Evolutionary conservation across 2,888 invertebrate species (phyloP), one percentile per base, ranked within the genome.

Genomic region (Harpalus rubripes): DNA sequence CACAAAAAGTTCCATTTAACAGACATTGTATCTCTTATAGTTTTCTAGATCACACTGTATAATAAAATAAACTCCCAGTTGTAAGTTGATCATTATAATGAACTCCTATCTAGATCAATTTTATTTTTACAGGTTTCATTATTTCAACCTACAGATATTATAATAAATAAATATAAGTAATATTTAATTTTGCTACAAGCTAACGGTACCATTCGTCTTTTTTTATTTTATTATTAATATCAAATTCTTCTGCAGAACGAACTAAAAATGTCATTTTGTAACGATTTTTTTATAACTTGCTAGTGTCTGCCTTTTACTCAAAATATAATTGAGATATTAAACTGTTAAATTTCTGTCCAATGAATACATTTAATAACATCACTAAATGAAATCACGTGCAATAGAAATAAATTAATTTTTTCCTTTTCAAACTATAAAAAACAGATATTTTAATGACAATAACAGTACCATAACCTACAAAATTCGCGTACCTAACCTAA

Each of bases 391-490:
- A 0, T 2, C 12, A 12, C 10, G 12, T 52, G 1, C 10, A 8
- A 52, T 52, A 12, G 12, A 52, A 52, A 52, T 52, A 12, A 12
- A 12, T 12, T 12, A 52, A 52, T 52, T 52, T 52, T 52, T 52
- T 52, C 10, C 44, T 52, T 52, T 12, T 52, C 32, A 52, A 52
- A 22, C 63, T 12, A 22, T 7, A 22, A 63, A 63, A 63, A 63
- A 63, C 63, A 63, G 26, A 10, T 26, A 63, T 26, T 63, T 61
- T 63, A 63, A 63, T 63, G 63, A 12, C 22, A 15, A 59, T 22
- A 61, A 61, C 61, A 61, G 61, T 61, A 61, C 61, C 22, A 16
- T 61, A 61, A 61, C 61, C 61, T 61, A 22, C 22, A 16, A 61
- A 61, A 61, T 22, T 61, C 16, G 44, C 7, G 44, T 44, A 61